Evolutionary conservation across 2,113 vertebrate species (phyloP).

Genomic region (Poecile atricapillus): DNA sequence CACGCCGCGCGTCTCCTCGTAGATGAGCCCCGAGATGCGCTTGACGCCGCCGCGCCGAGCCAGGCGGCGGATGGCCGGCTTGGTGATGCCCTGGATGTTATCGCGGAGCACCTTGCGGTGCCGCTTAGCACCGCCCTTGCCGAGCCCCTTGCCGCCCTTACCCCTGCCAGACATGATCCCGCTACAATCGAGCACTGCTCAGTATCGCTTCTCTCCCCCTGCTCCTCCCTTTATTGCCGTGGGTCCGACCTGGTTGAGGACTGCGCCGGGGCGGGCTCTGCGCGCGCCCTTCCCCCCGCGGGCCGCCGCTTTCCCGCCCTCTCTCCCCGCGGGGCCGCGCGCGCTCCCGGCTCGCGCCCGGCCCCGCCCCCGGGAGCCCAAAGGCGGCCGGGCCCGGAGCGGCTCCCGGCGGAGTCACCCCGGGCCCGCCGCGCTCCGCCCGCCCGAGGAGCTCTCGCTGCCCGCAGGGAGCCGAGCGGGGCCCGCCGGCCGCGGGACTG

Average conservation of each 20-base stretch:
- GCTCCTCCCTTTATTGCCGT: background rate
- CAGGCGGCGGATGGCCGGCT: constrained; percentile 64
- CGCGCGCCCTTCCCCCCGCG: background rate
- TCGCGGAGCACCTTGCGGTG: constrained; percentile 74
- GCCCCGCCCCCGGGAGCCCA: background rate
- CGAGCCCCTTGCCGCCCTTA: background rate
- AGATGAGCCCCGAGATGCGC: constrained; percentile 64
- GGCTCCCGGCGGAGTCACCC: no score
- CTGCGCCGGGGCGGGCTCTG: background rate
- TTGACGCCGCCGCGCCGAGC: constrained; percentile 59
- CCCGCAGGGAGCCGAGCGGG: background rate
- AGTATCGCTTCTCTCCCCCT: no score
- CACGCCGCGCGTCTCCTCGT: constrained; percentile 77
- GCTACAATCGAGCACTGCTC: no score
- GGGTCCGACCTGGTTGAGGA: background rate
- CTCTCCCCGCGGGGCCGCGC: background rate
- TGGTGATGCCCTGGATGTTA: constrained; percentile 77
- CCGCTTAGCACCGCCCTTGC: constrained; percentile 67
- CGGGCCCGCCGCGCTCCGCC: no score
- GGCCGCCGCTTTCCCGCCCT: background rate
- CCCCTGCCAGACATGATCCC: background rate
- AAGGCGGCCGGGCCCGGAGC: background rate
- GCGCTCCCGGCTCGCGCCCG: background rate
- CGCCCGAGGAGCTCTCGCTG: background rate
- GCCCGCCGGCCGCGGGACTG: background rate